phyloP scores from a whole-genome alignment of 2,113 vertebrate species.

The Chauna torquata region DNA sequence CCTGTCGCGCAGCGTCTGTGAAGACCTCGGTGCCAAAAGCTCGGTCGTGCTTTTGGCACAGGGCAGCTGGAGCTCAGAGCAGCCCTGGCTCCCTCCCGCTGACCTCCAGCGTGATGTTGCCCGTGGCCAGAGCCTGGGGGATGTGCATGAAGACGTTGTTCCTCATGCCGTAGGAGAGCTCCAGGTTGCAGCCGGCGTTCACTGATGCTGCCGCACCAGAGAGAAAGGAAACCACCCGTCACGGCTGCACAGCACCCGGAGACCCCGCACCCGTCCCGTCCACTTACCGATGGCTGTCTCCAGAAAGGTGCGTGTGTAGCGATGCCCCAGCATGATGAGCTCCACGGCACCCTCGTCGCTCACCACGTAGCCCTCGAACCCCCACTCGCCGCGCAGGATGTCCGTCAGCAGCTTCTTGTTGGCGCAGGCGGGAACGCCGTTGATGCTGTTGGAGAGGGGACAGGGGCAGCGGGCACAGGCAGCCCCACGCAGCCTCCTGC shows the following conservation, averaged over 20 bases:
- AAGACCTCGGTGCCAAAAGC: neutral
- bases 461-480: neutral
- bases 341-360: slow-evolving; percentile 73
- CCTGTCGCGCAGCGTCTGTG: slow-evolving; percentile 48
- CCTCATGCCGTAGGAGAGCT: slow-evolving; percentile 42
- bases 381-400: slow-evolving; percentile 72
- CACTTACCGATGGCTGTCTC: slow-evolving; percentile 66
- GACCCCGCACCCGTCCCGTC: rapidly evolving
- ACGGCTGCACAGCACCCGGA: rapidly evolving
- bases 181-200: slow-evolving; percentile 68
- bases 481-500: rapidly evolving
- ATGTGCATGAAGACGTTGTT: slow-evolving; percentile 64
- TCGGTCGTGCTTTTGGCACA: rapidly evolving
- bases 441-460: slow-evolving; percentile 53
- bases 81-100: neutral
- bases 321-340: slow-evolving; percentile 64
- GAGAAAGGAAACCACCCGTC: neutral
- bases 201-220: neutral
- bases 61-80: neutral
- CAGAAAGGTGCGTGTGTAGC: slow-evolving; percentile 61
- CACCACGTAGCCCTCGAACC: slow-evolving; percentile 71
- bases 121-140: slow-evolving; percentile 47
- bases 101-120: slow-evolving; percentile 71
- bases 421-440: slow-evolving; percentile 62
- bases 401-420: slow-evolving; percentile 69